Conservation (phyloP, 64 coral and sea anemone species). For the Acropora yongei region DNA sequence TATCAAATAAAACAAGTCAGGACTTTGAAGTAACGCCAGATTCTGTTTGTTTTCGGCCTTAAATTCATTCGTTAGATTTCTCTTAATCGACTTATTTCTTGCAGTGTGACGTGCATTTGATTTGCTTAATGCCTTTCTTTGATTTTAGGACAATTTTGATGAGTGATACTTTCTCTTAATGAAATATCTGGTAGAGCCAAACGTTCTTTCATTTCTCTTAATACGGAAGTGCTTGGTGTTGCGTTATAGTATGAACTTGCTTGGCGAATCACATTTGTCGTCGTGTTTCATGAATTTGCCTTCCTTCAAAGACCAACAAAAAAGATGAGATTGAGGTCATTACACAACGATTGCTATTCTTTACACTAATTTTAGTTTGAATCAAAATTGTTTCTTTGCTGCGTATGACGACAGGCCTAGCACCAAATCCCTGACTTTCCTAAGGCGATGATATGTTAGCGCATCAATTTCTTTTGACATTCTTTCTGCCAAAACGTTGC, state of each 20-base stretch:
- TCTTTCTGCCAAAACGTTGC: neutral
- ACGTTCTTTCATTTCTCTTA: neutral
- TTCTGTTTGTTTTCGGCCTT: too few species aligned
- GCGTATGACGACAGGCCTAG: neutral
- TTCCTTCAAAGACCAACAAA: neutral
- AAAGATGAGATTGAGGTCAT: slow-evolving; percentile 17
- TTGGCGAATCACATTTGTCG: too few species aligned
- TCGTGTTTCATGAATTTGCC: neutral
- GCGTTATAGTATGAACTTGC: too few species aligned
- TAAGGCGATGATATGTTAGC: neutral
- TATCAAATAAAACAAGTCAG: too few species aligned
- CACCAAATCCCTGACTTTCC: neutral
- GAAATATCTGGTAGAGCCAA: neutral
- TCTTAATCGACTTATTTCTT: too few species aligned
- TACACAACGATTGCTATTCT: neutral
- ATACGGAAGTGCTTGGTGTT: too few species aligned
- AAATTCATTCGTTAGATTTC: too few species aligned
- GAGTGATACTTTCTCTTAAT: neutral
- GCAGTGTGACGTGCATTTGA: too few species aligned
- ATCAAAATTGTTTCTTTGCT: neutral
- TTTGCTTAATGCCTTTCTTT: neutral
- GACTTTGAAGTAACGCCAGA: too few species aligned
- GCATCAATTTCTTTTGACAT: neutral
- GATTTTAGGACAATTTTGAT: neutral
- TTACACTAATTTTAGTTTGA: neutral